Percentiles rank a stretch among this genome's conserved stretches.
These are phyloP conservation scores for Notodonta ziczac DNA, from an alignment of 2,888 invertebrate species.

Conservation along the genomic window DNA sequence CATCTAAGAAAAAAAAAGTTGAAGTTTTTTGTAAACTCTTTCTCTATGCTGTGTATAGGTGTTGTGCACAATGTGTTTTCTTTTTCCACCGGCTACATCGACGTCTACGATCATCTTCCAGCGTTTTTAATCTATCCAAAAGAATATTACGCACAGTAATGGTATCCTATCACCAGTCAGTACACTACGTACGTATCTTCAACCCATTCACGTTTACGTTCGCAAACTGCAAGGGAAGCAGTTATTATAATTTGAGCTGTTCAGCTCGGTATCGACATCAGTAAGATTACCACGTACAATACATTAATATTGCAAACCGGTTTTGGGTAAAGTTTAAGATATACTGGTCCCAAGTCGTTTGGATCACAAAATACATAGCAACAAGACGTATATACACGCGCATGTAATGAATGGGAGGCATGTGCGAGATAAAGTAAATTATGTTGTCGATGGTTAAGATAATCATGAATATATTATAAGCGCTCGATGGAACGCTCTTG, in stretches of 20 bases:
- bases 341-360: conserved; percentile 67
- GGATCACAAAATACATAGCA: conserved; percentile 49
- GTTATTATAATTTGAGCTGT: conserved; percentile 53
- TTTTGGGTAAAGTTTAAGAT: conserved; percentile 73
- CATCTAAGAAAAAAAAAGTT: no score
- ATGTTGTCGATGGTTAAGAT: conserved; percentile 35
- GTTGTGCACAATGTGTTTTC: no score
- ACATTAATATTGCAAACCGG: conserved; percentile 78
- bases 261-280: conserved; percentile 58
- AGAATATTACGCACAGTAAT: not conserved
- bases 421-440: conserved; percentile 40
- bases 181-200: not conserved
- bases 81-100: no score
- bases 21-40: no score
- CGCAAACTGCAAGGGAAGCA: conserved; percentile 16
- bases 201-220: not conserved
- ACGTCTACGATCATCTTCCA: no score
- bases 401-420: conserved; percentile 29
- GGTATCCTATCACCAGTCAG: not conserved
- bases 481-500: conserved; percentile 21
- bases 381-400: conserved; percentile 31
- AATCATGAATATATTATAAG: conserved; percentile 38
- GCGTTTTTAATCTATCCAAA: no score
- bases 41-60: no score
- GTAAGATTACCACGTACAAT: conserved; percentile 72